Evolutionary conservation across 2,113 vertebrate genomes (phyloP).

Genomic region (Ranitomeya imitator): DNA sequence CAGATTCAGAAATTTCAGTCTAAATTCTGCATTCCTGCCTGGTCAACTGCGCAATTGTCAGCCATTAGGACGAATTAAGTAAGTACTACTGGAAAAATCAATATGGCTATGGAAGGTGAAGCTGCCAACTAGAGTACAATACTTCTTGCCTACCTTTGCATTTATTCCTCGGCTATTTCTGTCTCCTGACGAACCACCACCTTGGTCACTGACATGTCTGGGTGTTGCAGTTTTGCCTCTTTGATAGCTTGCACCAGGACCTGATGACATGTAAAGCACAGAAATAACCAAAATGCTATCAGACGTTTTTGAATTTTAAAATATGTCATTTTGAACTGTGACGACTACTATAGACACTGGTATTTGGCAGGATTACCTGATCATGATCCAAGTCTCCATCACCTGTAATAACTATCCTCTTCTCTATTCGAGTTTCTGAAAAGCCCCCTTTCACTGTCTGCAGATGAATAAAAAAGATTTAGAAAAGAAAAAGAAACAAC

Average conservation of each 20-base stretch:
- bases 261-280: conserved; percentile 64
- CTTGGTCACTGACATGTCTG: conserved; percentile 98
- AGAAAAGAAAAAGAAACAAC: not conserved
- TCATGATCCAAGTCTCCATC: conserved; percentile 96
- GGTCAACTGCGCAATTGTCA: not conserved
- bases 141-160: conserved; percentile 52
- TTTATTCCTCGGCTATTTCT: conserved; percentile 87
- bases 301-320: not conserved
- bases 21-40: too few relatives aligned
- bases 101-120: not conserved
- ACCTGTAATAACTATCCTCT: conserved; percentile 97
- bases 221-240: conserved; percentile 96
- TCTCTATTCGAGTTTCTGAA: conserved; percentile 97
- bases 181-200: conserved; percentile 98
- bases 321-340: not conserved
- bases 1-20: too few relatives aligned
- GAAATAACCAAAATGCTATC: not conserved
- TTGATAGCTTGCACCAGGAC: conserved; percentile 95
- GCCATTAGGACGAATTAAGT: not conserved
- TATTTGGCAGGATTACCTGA: conserved; percentile 75
- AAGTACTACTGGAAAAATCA: not conserved
- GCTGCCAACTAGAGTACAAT: not conserved
- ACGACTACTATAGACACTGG: not conserved
- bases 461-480: conserved; percentile 44
- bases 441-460: conserved; percentile 97